Evolutionary conservation across 1,140 invertebrate species (phyloP), one percentile per base, ranked within the genome.

Genomic region (Apis florea): DNA sequence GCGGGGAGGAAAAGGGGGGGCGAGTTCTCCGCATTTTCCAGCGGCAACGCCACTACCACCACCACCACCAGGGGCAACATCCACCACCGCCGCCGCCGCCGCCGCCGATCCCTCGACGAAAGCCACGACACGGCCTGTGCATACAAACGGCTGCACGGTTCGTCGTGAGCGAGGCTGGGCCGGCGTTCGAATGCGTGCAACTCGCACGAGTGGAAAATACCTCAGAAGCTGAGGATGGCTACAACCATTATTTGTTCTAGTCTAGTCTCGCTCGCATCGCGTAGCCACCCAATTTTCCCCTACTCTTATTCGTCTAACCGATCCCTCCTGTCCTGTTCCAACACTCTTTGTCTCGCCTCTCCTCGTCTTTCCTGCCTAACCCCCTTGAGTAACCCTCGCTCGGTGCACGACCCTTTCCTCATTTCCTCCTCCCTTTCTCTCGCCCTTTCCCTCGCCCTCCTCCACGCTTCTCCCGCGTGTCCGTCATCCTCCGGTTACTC

Each of bases 211-310:
- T 88, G 89, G 86, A 85, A 92, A 92, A 93, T 93, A 90, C 89
- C 91, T 88, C 88, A 90, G 88, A 89, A 90, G 85, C 90, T 90
- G 89, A 92, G 89, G 89, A 90, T 89, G 87, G 90, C 91, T 91
- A 92, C 91, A 91, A 93, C 91, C 90, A 91, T 90, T 93, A 93
- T 92, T 93, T 92, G 90, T 91, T 92, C 91, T 92, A 92, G 91
- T 91, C 91, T 92, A 92, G 91, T 90, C 86, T 88, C 82, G 83
- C 90, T 88, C 87, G 88, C 83, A 85, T 83, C 82, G 75, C 73
- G 82, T 89, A 88, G 81, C 86, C 82, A 85, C 83, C 86, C 84
- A 89, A 92, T 92, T 91, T 82, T 88, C 80, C 84, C 59, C 61
- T 8, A 47, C 49, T 56, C 26, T 40, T 51, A 15, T 17, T 12